phyloP scores from a whole-genome alignment of 92 coral and sea anemone species.

The Epizoanthus rinbou region DNA sequence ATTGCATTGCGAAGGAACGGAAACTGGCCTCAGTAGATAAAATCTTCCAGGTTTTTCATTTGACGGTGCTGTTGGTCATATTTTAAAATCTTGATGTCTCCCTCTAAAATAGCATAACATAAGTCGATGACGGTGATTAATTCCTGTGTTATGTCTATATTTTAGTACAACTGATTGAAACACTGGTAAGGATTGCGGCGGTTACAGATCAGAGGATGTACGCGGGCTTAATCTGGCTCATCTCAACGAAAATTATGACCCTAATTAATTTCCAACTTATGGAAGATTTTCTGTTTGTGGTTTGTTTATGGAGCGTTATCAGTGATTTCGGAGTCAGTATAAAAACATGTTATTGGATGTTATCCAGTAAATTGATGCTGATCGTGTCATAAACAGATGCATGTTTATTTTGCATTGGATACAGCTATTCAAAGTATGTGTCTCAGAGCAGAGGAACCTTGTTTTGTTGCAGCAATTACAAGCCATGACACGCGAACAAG shows the following conservation, averaged over 20 bases:
- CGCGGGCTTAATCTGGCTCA: background rate
- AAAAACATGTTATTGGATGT: background rate
- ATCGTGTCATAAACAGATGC: background rate
- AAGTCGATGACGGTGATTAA: background rate
- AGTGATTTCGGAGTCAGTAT: background rate
- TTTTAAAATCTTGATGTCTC: no score
- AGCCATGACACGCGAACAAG: no score
- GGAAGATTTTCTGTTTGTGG: background rate
- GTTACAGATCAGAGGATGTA: background rate
- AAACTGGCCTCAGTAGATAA: no score
- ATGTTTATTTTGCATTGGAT: background rate
- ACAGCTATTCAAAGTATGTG: no score
- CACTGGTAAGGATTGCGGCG: background rate
- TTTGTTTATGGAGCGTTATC: slow-evolving; percentile 25
- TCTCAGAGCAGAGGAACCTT: no score
- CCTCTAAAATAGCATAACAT: background rate
- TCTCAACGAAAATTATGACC: slow-evolving; percentile 3
- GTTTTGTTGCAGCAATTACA: no score
- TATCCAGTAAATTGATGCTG: background rate
- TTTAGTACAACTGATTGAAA: background rate
- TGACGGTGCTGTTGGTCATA: no score
- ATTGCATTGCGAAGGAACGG: no score
- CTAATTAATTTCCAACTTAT: slow-evolving; percentile 21
- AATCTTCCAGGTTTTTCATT: no score
- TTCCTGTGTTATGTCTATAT: slow-evolving; percentile 1